Percentiles rank a stretch among this genome's conserved stretches.
phyloP scores from a whole-genome alignment of 1,140 invertebrate species.

The Scylla paramamosain region DNA sequence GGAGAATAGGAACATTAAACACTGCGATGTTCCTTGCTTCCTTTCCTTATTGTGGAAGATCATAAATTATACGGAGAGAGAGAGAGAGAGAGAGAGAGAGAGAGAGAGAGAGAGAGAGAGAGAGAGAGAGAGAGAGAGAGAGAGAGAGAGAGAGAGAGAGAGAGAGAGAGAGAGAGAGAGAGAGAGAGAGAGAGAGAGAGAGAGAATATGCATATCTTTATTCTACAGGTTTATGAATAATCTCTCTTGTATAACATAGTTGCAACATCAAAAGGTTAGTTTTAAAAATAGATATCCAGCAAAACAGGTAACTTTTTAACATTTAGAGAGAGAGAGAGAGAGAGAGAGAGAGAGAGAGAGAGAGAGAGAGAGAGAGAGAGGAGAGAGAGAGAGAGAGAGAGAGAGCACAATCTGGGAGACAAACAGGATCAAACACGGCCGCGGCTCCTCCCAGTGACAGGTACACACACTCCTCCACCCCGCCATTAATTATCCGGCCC shows the following conservation, averaged over 20 bases:
- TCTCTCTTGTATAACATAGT: no score
- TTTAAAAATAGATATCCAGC: no score
- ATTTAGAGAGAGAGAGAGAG: background rate
- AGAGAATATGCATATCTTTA: background rate
- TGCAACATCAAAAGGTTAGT: no score
- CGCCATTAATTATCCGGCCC: background rate
- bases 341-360: slow-evolving; percentile 18
- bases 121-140: no score
- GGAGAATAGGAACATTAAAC: no score
- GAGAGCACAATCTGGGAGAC: background rate
- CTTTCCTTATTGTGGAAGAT: no score
- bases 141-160: background rate
- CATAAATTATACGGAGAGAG: no score
- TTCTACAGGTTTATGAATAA: no score
- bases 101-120: no score
- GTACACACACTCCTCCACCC: background rate
- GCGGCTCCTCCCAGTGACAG: background rate
- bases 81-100: no score
- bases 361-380: background rate
- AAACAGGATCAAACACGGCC: background rate
- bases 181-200: background rate
- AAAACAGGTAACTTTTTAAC: no score
- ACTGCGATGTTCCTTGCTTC: no score
- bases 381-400: background rate
- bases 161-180: background rate